Evolutionary conservation across 2,113 vertebrate genomes (phyloP).

Genomic region (Otis tarda): DNA sequence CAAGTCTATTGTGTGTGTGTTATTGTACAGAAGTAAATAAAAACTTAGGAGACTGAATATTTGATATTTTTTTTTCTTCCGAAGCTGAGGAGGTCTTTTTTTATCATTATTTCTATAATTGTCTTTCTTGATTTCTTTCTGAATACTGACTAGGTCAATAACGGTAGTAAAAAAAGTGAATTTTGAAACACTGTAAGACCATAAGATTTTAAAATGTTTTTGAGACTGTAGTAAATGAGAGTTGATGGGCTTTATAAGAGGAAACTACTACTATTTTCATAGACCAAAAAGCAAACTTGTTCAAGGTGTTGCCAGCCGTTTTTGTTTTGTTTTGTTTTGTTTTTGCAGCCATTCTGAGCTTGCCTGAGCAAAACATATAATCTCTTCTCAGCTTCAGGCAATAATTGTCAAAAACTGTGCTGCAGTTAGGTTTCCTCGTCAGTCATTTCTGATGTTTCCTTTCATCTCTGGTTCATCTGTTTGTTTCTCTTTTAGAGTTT

Average conservation of each 20-base stretch:
- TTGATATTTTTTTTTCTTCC: too few species aligned
- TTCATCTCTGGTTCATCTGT: neutral
- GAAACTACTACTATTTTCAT: neutral
- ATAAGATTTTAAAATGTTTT: neutral
- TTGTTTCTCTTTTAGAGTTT: neutral
- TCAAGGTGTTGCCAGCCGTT: neutral
- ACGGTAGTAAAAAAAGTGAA: neutral
- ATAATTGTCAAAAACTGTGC: neutral
- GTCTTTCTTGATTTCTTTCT: neutral
- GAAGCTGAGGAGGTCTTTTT: neutral
- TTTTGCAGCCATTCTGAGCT: neutral
- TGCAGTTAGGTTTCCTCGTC: neutral
- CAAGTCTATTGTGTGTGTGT: neutral
- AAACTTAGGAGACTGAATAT: neutral
- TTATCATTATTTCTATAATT: neutral
- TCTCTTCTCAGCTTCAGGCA: neutral
- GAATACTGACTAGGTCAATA: neutral
- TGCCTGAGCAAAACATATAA: neutral
- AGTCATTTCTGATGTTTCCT: neutral
- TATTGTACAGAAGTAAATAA: conserved; percentile 44
- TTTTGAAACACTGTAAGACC: neutral
- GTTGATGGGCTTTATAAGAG: neutral
- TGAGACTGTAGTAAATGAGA: neutral
- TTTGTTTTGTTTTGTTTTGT: neutral
- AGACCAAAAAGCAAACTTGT: neutral